These are phyloP conservation scores for Brachyhypopomus gauderio DNA, from an alignment of 2,113 vertebrate species.

Conservation along the genomic window DNA sequence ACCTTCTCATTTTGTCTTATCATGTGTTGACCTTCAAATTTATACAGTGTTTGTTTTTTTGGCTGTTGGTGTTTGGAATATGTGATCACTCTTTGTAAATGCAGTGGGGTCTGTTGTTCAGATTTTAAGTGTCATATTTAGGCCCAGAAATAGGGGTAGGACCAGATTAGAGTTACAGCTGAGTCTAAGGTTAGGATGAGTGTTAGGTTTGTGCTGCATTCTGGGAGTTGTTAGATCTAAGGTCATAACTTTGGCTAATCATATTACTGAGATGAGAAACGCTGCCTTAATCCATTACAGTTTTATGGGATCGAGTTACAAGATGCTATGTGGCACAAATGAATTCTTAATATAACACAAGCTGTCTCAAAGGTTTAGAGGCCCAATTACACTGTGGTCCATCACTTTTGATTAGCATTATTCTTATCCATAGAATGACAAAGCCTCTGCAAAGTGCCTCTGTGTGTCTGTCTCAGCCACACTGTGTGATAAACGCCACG, in stretches of 20 bases:
- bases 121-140: too few relatives aligned
- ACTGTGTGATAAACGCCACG: neutral
- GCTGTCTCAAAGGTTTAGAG: neutral
- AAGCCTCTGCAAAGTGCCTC: neutral
- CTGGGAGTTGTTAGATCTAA: neutral
- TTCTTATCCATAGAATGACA: slow-evolving; percentile 7
- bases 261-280: neutral
- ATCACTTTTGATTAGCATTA: neutral
- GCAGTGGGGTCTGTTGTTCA: neutral
- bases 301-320: neutral
- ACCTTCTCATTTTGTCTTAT: slow-evolving; percentile 32
- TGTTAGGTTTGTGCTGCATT: neutral
- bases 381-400: neutral
- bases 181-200: neutral
- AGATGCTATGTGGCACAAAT: neutral
- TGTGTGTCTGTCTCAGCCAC: too few relatives aligned
- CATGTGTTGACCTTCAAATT: slow-evolving; percentile 18
- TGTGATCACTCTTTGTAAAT: neutral
- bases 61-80: neutral
- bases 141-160: too few relatives aligned
- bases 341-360: neutral
- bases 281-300: neutral
- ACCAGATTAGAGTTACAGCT: too few relatives aligned
- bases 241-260: neutral
- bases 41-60: neutral